A percentile compares a stretch with the other conserved stretches of the same genome.
phyloP scores from a whole-genome alignment of 2,888 invertebrate species.

The Lochmaea crataegi region DNA sequence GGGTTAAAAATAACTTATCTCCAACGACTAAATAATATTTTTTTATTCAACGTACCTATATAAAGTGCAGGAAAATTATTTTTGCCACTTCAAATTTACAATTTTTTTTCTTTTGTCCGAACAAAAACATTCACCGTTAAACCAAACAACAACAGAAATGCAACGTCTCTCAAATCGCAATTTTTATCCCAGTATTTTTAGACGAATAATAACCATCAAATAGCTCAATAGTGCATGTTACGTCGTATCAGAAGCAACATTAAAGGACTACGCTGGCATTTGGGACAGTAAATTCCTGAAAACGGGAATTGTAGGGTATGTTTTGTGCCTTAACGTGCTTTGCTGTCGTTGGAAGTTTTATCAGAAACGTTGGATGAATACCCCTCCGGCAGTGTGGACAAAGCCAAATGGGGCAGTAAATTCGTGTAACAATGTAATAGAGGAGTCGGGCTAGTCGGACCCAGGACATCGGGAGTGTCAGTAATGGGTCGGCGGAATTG shows the following conservation, averaged over 20 bases:
- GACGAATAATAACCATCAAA: constrained; percentile 45
- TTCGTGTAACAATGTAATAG: constrained; percentile 55
- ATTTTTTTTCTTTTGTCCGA: not conserved
- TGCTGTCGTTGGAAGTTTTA: constrained; percentile 49
- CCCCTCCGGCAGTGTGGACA: constrained; percentile 52
- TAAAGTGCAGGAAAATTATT: too few species aligned
- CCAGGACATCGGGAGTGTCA: constrained; percentile 53
- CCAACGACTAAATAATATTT: too few species aligned
- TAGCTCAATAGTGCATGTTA: constrained; percentile 43
- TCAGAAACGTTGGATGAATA: constrained; percentile 51
- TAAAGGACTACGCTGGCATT: constrained; percentile 46
- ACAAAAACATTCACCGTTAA: not conserved
- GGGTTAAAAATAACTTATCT: too few species aligned
- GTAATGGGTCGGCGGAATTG: constrained; percentile 53
- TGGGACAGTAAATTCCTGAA: constrained; percentile 46
- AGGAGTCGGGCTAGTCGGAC: constrained; percentile 52
- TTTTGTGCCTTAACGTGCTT: constrained; percentile 47
- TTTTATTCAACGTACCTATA: too few species aligned
- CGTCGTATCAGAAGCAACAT: constrained; percentile 43
- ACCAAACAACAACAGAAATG: constrained; percentile 19
- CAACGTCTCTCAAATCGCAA: constrained; percentile 29
- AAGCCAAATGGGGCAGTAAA: constrained; percentile 57
- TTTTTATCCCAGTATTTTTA: constrained; percentile 40
- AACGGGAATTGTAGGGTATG: constrained; percentile 44
- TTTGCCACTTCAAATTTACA: not conserved